These are phyloP conservation scores for Syrista parreyssii DNA, from an alignment of 2,888 invertebrate species.

Conservation along the genomic window DNA sequence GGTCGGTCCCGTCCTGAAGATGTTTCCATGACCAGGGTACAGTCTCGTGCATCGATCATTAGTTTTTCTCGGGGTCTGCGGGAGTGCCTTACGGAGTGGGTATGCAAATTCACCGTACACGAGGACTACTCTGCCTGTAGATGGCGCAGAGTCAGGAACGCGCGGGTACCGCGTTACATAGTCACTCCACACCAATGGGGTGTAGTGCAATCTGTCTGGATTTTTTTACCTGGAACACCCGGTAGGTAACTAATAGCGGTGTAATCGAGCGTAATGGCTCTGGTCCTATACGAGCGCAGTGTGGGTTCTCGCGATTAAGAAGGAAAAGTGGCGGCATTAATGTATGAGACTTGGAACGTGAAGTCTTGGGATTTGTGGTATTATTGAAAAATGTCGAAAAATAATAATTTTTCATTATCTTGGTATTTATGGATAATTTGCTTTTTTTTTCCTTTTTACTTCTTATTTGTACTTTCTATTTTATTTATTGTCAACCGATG, in stretches of 20 bases:
- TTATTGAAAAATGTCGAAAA: background rate
- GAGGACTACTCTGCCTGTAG: background rate
- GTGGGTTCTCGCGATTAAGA: slow-evolving; percentile 51
- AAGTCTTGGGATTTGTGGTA: background rate
- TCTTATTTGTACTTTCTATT: background rate
- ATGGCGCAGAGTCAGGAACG: background rate
- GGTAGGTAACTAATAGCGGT: slow-evolving; percentile 61
- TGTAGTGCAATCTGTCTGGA: slow-evolving; percentile 17
- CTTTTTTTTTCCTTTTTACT: background rate
- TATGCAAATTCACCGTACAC: background rate
- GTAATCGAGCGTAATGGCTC: slow-evolving; percentile 60
- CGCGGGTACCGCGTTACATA: background rate
- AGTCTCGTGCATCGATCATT: background rate
- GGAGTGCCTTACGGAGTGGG: background rate
- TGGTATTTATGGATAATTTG: background rate
- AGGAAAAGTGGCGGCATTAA: slow-evolving; percentile 6
- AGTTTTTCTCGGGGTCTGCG: background rate
- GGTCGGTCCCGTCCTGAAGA: background rate
- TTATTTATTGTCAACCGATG: background rate
- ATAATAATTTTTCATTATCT: background rate
- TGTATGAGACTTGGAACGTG: background rate
- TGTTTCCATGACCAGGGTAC: background rate
- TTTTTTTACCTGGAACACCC: slow-evolving; percentile 46
- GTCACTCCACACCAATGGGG: background rate
- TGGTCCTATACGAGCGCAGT: slow-evolving; percentile 38